Conservation (phyloP, 2,888 invertebrate species). For the Plebejus anna region DNA sequence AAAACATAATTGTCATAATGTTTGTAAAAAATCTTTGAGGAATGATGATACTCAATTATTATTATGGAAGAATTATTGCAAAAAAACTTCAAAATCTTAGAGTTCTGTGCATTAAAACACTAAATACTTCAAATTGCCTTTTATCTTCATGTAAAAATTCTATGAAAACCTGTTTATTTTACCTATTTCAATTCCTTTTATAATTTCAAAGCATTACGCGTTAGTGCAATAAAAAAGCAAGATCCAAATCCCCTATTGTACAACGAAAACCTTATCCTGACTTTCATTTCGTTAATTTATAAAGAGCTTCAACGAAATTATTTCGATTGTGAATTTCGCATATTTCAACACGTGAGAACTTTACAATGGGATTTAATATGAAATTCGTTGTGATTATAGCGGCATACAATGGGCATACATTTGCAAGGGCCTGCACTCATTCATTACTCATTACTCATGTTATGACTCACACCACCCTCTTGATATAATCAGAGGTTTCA, state of each 20-base stretch:
- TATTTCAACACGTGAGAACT: conserved; percentile 14
- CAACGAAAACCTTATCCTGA: background rate
- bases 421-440: conserved; percentile 28
- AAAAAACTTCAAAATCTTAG: too few relatives aligned
- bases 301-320: conserved; percentile 10
- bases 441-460: conserved; percentile 30
- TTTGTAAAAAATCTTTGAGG: too few relatives aligned
- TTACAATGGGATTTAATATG: conserved; percentile 16
- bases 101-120: too few relatives aligned
- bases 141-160: too few relatives aligned
- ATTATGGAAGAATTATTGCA: too few relatives aligned
- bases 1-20: too few relatives aligned
- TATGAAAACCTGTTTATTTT: too few relatives aligned
- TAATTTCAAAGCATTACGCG: background rate
- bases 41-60: too few relatives aligned
- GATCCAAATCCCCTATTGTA: background rate
- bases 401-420: conserved; percentile 12
- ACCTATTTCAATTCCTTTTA: too few relatives aligned
- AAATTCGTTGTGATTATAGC: conserved; percentile 27
- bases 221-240: background rate
- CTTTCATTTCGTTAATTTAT: background rate
- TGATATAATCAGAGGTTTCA: background rate
- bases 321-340: conserved; percentile 20
- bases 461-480: conserved; percentile 18
- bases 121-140: too few relatives aligned